Evolutionary conservation across 1,140 invertebrate species (phyloP).

Genomic region (Diachasma alloeum): DNA sequence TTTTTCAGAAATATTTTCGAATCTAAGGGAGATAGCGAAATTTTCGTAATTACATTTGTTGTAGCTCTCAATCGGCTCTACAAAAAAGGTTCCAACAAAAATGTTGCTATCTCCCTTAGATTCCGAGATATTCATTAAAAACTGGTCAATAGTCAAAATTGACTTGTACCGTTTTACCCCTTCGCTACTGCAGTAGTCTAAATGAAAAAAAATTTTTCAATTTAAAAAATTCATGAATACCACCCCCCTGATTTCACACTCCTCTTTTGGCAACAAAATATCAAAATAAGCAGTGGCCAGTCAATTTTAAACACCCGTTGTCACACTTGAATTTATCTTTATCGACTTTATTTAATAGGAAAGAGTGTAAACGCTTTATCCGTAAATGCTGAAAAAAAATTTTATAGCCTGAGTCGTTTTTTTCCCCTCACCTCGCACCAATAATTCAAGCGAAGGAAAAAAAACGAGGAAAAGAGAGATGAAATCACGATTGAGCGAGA

Average conservation of each 20-base stretch:
- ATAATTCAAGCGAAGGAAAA: conserved; percentile 14
- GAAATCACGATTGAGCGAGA: background rate
- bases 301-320: background rate
- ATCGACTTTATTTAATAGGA: background rate
- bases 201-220: no score
- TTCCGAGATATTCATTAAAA: no score
- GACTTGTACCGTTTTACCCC: no score
- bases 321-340: background rate
- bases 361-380: background rate
- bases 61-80: no score
- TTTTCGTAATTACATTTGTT: no score
- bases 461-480: background rate
- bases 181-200: no score
- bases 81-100: no score
- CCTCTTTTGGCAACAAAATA: background rate
- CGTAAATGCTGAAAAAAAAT: background rate
- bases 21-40: no score
- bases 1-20: no score
- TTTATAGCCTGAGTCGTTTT: background rate
- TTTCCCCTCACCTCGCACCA: background rate
- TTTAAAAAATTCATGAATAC: no score
- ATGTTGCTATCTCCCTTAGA: no score
- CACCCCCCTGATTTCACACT: background rate
- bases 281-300: background rate
- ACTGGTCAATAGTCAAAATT: no score